phyloP scores from a whole-genome alignment of 2,888 invertebrate species.

The Sarcophaga subvicina region DNA sequence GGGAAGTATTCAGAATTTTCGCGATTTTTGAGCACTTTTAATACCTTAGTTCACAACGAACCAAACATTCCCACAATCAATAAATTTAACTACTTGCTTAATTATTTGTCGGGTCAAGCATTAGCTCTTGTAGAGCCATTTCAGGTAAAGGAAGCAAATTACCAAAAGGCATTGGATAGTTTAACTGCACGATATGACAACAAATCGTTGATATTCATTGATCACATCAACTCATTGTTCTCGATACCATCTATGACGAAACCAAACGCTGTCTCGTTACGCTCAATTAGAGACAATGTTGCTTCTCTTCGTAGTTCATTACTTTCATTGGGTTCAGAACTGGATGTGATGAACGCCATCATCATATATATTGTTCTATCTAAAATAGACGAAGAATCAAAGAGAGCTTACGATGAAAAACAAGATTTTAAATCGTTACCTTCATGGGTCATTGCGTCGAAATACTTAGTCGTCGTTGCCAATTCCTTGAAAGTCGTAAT shows the following conservation, averaged over 20 bases:
- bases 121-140: slow-evolving; percentile 35
- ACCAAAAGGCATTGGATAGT: slow-evolving; percentile 12
- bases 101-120: slow-evolving; percentile 32
- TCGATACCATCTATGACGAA: background rate
- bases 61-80: slow-evolving; percentile 22
- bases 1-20: slow-evolving; percentile 26
- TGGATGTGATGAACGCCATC: slow-evolving; percentile 29
- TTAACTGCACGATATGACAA: slow-evolving; percentile 24
- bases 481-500: no score
- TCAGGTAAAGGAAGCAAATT: slow-evolving; percentile 49
- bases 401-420: background rate
- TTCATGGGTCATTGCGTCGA: background rate
- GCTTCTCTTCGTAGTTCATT: slow-evolving; percentile 29
- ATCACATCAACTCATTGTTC: background rate
- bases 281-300: slow-evolving; percentile 35
- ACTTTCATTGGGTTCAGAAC: slow-evolving; percentile 15
- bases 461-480: no score
- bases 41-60: slow-evolving; percentile 21
- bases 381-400: no score
- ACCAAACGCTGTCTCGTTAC: background rate
- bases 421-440: no score
- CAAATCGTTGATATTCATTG: slow-evolving; percentile 21
- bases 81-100: slow-evolving; percentile 33
- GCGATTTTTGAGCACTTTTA: slow-evolving; percentile 6
- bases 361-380: slow-evolving; percentile 26